Evolutionary conservation across 2,888 invertebrate species (phyloP).

Genomic region (Calephelis perditalis): DNA sequence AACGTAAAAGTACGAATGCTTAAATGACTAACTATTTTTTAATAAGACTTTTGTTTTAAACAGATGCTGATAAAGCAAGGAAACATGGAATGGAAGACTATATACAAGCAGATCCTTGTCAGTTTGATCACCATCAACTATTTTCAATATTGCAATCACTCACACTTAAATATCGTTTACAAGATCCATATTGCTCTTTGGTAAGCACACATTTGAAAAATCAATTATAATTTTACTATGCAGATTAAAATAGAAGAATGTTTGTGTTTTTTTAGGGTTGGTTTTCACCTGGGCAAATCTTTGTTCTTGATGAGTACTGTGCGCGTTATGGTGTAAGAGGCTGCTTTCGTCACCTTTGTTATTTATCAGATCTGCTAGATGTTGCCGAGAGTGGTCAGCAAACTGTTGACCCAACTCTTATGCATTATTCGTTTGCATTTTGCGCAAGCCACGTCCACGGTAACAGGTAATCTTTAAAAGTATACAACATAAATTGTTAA

Average conservation of each 20-base stretch:
- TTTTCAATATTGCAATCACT: constrained; percentile 95
- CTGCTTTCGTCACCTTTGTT: constrained; percentile 97
- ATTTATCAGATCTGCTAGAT: constrained; percentile 95
- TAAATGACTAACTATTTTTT: no score
- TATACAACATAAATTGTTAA: background rate
- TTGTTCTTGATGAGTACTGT: constrained; percentile 98
- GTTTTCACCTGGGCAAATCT: constrained; percentile 99
- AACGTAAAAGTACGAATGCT: no score
- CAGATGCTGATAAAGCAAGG: constrained; percentile 95
- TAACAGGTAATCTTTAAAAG: constrained; percentile 84
- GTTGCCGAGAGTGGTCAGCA: constrained; percentile 93
- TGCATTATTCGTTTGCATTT: constrained; percentile 99
- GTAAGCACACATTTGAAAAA: constrained; percentile 64
- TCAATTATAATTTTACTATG: constrained; percentile 11
- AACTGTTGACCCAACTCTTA: constrained; percentile 98
- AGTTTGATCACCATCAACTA: constrained; percentile 95
- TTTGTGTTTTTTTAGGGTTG: constrained; percentile 85
- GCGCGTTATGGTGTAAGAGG: constrained; percentile 98
- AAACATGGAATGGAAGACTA: constrained; percentile 99
- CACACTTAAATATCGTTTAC: constrained; percentile 95
- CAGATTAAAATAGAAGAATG: background rate
- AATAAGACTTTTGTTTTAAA: background rate
- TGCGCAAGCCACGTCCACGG: constrained; percentile 99
- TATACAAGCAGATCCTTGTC: constrained; percentile 99
- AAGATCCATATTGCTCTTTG: constrained; percentile 98